These are phyloP conservation scores for Liposcelis brunnea DNA, from an alignment of 2,888 invertebrate genomes.

Conservation along the genomic window DNA sequence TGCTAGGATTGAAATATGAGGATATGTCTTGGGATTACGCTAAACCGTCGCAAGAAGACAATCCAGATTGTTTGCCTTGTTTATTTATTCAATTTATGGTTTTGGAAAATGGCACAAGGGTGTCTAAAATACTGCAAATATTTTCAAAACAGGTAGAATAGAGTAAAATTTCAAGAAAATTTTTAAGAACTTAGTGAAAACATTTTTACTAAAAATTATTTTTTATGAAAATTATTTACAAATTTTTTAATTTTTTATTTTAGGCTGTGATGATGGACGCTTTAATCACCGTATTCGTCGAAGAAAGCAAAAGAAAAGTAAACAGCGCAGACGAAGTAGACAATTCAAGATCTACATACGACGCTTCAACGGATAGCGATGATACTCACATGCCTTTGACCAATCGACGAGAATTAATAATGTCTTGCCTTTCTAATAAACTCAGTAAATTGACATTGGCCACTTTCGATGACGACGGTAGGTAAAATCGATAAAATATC, in stretches of 20 bases:
- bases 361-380: constrained; percentile 23
- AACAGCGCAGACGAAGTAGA: constrained; percentile 24
- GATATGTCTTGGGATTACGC: constrained; percentile 89
- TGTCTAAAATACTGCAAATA: constrained; percentile 58
- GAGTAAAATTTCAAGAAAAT: not conserved
- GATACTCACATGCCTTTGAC: constrained; percentile 29
- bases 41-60: constrained; percentile 59
- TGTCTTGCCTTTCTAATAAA: constrained; percentile 62
- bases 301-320: constrained; percentile 44
- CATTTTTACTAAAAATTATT: constrained; percentile 35
- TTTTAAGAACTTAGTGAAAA: constrained; percentile 39
- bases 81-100: constrained; percentile 80
- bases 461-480: constrained; percentile 74
- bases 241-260: constrained; percentile 11
- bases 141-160: constrained; percentile 35
- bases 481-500: constrained; percentile 9
- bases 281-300: constrained; percentile 64
- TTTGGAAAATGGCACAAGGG: constrained; percentile 55
- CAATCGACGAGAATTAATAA: constrained; percentile 31
- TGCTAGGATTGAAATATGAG: constrained; percentile 71
- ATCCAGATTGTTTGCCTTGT: constrained; percentile 72
- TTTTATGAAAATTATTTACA: not conserved
- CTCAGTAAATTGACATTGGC: constrained; percentile 69
- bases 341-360: constrained; percentile 22
- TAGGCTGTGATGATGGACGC: constrained; percentile 74